phyloP scores from a whole-genome alignment of 1,140 invertebrate genomes.

The Aphaenogaster floridana region DNA sequence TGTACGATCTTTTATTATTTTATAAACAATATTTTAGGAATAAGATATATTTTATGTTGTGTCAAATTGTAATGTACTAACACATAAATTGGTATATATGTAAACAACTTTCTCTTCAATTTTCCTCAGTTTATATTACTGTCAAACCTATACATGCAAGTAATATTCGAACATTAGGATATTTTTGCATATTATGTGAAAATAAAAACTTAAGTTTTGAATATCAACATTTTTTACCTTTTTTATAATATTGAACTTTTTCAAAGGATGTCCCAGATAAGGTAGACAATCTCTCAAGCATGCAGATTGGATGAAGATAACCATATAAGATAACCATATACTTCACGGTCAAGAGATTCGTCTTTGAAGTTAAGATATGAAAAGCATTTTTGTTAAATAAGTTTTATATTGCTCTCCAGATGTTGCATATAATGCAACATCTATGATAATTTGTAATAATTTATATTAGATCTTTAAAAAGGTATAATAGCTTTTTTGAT shows the following conservation, averaged over 20 bases:
- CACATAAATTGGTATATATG: neutral
- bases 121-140: neutral
- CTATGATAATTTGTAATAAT: no score
- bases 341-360: no score
- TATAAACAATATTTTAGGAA: neutral
- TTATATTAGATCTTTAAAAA: no score
- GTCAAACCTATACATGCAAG: neutral
- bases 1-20: neutral
- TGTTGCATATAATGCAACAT: no score
- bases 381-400: no score
- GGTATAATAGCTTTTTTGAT: no score
- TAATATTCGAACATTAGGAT: neutral
- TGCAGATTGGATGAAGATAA: no score
- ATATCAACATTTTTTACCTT: neutral
- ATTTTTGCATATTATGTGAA: neutral
- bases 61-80: neutral
- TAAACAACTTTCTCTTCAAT: neutral
- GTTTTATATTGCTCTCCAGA: no score
- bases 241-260: neutral
- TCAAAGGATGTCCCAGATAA: neutral
- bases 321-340: no score
- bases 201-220: neutral
- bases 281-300: no score
- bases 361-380: no score
- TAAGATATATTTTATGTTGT: neutral